These are phyloP conservation scores for Penaeus monodon DNA, from an alignment of 2,888 invertebrate species.

Conservation along the genomic window DNA sequence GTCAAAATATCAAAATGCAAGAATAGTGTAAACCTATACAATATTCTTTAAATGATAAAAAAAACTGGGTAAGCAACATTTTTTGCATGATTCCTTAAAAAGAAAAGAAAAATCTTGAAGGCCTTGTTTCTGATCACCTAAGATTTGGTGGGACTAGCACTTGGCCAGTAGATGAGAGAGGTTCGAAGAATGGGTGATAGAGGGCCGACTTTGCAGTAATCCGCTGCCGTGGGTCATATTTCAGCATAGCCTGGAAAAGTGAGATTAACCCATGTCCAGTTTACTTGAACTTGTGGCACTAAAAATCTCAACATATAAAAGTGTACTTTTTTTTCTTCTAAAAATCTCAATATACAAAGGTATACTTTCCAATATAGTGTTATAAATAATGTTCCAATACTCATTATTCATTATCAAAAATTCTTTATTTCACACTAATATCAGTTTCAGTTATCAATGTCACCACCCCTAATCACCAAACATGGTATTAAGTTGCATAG, in stretches of 20 bases:
- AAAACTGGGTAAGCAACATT: no score
- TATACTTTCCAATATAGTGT: neutral
- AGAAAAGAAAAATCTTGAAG: neutral
- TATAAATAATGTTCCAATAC: no score
- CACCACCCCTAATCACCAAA: no score
- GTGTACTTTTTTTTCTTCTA: no score
- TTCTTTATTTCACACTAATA: no score
- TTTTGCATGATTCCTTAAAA: no score
- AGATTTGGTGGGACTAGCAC: constrained; percentile 56
- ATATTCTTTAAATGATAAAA: no score
- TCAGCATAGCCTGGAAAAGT: constrained; percentile 69
- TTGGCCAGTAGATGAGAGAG: constrained; percentile 65
- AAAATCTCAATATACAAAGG: neutral
- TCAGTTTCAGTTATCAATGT: no score
- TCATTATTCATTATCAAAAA: no score
- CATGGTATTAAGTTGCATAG: no score
- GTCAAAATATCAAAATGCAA: no score
- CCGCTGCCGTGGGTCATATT: constrained; percentile 74
- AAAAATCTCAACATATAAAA: neutral
- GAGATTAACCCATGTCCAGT: neutral
- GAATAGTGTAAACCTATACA: no score
- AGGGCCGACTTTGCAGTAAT: constrained; percentile 73
- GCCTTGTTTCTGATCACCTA: neutral
- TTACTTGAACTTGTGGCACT: neutral
- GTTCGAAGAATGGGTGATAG: constrained; percentile 73